These are phyloP conservation scores for Verasper variegatus DNA, from an alignment of 2,113 vertebrate species.

Conservation along the genomic window DNA sequence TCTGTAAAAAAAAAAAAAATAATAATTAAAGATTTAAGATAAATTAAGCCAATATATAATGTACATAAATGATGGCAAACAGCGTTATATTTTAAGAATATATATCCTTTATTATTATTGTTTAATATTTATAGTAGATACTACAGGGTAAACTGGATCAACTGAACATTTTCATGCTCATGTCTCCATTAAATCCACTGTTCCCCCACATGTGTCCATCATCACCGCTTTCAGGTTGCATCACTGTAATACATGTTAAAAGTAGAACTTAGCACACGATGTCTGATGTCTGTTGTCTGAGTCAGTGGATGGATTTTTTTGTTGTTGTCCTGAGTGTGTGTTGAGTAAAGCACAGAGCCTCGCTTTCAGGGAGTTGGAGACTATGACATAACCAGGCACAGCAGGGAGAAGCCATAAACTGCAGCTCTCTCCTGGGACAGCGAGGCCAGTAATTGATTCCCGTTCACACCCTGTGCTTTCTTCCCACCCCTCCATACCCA, in stretches of 20 bases:
- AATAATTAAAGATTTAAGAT: neutral
- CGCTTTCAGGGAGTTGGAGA: constrained; percentile 58
- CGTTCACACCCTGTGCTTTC: constrained; percentile 44
- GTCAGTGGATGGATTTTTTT: constrained; percentile 12
- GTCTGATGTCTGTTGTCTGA: constrained; percentile 25
- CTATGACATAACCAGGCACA: constrained; percentile 78
- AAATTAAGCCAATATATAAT: too few species aligned
- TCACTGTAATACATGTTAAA: neutral
- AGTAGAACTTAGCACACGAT: neutral
- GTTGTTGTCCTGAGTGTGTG: constrained; percentile 16
- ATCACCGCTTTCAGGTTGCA: neutral
- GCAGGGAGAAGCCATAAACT: constrained; percentile 71
- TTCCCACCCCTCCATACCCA: constrained; percentile 23
- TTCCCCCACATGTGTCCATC: neutral
- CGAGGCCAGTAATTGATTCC: constrained; percentile 70
- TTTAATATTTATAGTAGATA: neutral
- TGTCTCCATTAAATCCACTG: too few species aligned
- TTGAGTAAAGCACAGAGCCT: constrained; percentile 58
- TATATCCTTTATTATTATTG: neutral
- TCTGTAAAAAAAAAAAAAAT: neutral
- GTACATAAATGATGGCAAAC: too few species aligned
- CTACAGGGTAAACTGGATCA: neutral
- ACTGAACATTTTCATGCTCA: too few species aligned
- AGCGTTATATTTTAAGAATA: neutral
- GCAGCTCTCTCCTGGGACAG: constrained; percentile 68